Percentiles rank a stretch among this genome's conserved stretches.
These are phyloP conservation scores for Cottus gobio DNA, from an alignment of 2,113 vertebrate species.

Conservation along the genomic window DNA sequence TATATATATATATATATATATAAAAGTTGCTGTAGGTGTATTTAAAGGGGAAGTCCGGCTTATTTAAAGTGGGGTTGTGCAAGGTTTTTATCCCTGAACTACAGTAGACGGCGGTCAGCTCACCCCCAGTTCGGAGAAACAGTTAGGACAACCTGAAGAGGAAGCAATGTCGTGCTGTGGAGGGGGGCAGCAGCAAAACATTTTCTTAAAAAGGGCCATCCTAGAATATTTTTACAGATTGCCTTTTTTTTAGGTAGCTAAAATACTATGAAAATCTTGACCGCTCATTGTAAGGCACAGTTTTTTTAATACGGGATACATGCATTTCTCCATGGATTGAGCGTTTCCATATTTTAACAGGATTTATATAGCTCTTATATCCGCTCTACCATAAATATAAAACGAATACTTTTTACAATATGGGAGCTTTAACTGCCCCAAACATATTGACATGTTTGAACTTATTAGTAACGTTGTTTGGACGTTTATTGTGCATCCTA, in stretches of 20 bases:
- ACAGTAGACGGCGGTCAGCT: too few species aligned
- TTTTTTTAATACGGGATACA: neutral
- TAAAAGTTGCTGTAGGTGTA: neutral
- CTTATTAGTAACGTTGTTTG: neutral
- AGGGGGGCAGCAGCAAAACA: too few species aligned
- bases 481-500: neutral
- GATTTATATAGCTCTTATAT: neutral
- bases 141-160: too few species aligned
- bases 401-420: neutral
- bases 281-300: neutral
- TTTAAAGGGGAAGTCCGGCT: neutral
- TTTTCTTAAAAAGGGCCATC: too few species aligned
- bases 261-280: neutral
- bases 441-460: neutral
- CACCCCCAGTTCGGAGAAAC: too few species aligned
- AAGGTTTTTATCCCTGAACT: too few species aligned
- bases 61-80: neutral
- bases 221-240: too few species aligned
- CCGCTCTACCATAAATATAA: neutral
- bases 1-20: too few species aligned
- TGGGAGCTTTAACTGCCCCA: neutral
- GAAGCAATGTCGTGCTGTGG: too few species aligned
- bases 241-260: too few species aligned
- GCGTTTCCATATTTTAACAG: neutral
- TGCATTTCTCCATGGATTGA: neutral